Percentiles rank a stretch among this genome's conserved stretches.
Evolutionary conservation across 2,113 vertebrate species (phyloP).

Genomic region (Sylvia atricapilla): DNA sequence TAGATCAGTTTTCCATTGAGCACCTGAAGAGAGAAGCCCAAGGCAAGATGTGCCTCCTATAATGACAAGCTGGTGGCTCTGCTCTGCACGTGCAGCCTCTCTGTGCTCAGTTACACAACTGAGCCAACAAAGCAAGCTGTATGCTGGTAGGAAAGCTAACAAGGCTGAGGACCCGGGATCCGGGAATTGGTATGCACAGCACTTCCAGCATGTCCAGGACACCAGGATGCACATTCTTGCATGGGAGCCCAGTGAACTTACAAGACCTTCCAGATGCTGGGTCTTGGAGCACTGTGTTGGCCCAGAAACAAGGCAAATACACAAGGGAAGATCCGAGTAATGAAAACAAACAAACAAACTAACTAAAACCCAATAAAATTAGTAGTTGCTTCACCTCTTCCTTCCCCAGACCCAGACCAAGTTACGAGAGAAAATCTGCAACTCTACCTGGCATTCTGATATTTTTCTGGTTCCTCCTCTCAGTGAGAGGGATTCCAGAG

Average conservation of each 20-base stretch:
- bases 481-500: not conserved
- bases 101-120: not conserved
- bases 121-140: not conserved
- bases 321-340: not conserved
- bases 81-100: not conserved
- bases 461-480: not conserved
- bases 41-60: not conserved
- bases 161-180: not conserved
- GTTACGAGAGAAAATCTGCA: not conserved
- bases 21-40: not conserved
- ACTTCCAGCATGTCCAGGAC: not conserved
- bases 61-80: not conserved
- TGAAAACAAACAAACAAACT: constrained; percentile 7
- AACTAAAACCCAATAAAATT: not conserved
- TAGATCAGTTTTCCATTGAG: not conserved
- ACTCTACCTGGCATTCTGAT: not conserved
- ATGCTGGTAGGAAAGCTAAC: not conserved
- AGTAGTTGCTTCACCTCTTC: not conserved
- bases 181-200: not conserved
- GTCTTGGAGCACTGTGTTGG: not conserved
- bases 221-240: constrained; percentile 10
- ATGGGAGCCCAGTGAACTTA: constrained; percentile 36
- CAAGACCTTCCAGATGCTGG: constrained; percentile 31
- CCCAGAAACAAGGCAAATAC: constrained; percentile 9
- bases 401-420: not conserved